Evolutionary conservation across 2,113 vertebrate genomes (phyloP), one percentile per base, ranked within the genome.

Genomic region (Chaetorhynchus papuensis): DNA sequence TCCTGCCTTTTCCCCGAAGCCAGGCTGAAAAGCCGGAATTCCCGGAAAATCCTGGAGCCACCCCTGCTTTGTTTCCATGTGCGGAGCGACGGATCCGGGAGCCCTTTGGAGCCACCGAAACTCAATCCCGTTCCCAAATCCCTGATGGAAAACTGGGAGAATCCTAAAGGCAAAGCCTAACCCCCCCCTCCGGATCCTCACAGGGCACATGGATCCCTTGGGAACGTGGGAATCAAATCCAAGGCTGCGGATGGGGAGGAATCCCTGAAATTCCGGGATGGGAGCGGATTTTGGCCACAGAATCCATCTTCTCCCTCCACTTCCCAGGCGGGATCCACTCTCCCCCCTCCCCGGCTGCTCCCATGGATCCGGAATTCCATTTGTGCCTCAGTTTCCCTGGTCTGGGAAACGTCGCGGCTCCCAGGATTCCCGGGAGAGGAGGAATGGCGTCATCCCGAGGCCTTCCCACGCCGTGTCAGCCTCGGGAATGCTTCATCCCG

Each of bases 201-300:
- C 53, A 5, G 30, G 17, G 50, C 4, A 18, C 27, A 5, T 1
- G 19, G 20, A 15, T 24, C 19, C 14, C 45, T 23, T 9, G 83
- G 47, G 42, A 39, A 15, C 26, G 19, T 8, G 42, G 37, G 42
- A 57, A 4, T 4, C 23, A 30, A 47, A 53, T 2, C 47, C 89
- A 26, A 15, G 1, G 5, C 23, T 8, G 1, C 0, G n/a, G 13
- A 9, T 5, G n/a, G 66, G 26, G 19, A 26, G 0, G 3, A 30
- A 16, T 13, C 26, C 63, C 53, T 2, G 17, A 3, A 7, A 28
- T 49, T 59, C 22, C 15, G 14, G 42, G 18, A 12, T 16, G 42
- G 28, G 49, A 35, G 24, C 5, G 27, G 52, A 69, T 33, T 81
- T 39, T 22, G 63, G 6, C 9, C 27, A 10, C 0, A 0, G 50